These are phyloP conservation scores for Mohoua ochrocephala DNA, from an alignment of 2,113 vertebrate species.

Conservation along the genomic window DNA sequence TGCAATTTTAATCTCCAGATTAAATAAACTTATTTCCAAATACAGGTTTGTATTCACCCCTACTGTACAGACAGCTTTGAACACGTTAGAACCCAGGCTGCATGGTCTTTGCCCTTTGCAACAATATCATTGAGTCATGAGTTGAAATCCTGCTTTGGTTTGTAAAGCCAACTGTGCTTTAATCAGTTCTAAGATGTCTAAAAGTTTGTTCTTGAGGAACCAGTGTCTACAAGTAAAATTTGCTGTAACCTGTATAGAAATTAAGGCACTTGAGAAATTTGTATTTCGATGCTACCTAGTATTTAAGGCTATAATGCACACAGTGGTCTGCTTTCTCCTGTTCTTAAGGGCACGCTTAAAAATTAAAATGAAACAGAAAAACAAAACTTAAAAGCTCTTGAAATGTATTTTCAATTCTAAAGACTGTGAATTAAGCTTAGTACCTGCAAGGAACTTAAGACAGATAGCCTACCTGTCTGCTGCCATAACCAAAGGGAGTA, in stretches of 20 bases:
- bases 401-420: background rate
- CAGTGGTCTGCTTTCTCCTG: background rate
- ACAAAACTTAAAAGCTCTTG: background rate
- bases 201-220: background rate
- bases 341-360: background rate
- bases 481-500: constrained; percentile 88
- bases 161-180: background rate
- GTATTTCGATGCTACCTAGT: background rate
- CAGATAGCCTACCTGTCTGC: constrained; percentile 78
- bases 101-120: background rate
- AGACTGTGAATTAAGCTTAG: background rate
- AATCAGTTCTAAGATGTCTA: background rate
- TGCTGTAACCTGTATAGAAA: background rate
- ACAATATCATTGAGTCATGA: fast-evolving
- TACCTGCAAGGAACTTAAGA: background rate
- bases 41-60: background rate
- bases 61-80: background rate
- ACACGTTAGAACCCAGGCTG: background rate
- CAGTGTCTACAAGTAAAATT: background rate
- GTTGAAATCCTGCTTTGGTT: background rate
- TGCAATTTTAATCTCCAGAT: background rate
- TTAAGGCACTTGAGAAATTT: background rate
- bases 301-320: background rate
- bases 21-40: background rate
- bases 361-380: background rate